Evolutionary conservation across 64 coral and sea anemone genomes (phyloP).

Genomic region (Montipora sp.): DNA sequence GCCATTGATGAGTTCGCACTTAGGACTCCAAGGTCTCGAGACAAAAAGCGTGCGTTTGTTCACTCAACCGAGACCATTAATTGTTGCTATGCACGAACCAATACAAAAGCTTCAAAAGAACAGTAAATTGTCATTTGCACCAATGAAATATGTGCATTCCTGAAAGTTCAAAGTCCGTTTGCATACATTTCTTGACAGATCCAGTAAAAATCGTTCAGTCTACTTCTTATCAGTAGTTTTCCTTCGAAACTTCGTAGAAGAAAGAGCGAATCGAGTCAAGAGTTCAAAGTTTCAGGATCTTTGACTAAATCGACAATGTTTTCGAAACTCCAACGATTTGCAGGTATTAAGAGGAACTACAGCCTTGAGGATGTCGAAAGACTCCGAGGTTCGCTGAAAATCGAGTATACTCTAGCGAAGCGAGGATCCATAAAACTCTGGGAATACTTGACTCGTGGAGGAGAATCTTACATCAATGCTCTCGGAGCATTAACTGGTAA

Average conservation of each 20-base stretch:
- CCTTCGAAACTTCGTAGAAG: neutral
- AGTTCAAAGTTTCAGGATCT: neutral
- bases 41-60: neutral
- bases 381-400: slow-evolving; percentile 82
- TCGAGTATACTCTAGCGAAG: slow-evolving; percentile 89
- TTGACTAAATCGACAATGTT: slow-evolving; percentile 14
- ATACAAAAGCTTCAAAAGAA: neutral
- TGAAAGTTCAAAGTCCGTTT: slow-evolving; percentile 7
- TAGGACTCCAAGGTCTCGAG: neutral
- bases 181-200: neutral
- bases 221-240: neutral
- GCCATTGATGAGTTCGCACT: neutral
- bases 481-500: slow-evolving; percentile 94
- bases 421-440: slow-evolving; percentile 86
- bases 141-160: neutral
- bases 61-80: neutral
- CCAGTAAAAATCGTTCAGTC: neutral
- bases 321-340: slow-evolving; percentile 78
- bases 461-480: slow-evolving; percentile 85
- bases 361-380: slow-evolving; percentile 73
- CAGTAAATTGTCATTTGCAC: neutral
- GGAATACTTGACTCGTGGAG: slow-evolving; percentile 80
- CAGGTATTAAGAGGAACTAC: slow-evolving; percentile 91
- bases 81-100: neutral
- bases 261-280: neutral